Base-by-base conservation (phyloP, 2,888 invertebrate genomes). In the Steinernema hermaphroditum region DNA sequence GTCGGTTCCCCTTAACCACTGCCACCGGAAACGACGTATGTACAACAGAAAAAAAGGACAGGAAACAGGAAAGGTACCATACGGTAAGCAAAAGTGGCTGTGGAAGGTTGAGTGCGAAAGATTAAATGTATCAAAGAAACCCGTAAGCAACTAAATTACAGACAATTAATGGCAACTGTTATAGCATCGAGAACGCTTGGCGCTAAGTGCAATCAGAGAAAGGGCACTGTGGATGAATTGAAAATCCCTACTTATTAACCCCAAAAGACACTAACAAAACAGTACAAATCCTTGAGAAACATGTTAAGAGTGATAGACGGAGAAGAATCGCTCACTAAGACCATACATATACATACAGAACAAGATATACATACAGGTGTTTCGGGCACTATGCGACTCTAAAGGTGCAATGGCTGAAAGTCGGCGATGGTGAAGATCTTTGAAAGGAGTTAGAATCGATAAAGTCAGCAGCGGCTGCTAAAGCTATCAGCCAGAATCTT, bases 131-230 rank as follows among this genome's bases (percentile, higher is more conserved):
- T 62, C 62, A 29, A 24, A 19, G 34, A 62, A 54, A 62, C 62
- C 62, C 62, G 62, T 62, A 62, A 62, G 62, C 62, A 34, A 29
- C 62, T 62, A 62, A 12, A 62, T 29, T 62, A 50, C 27, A 62
- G 32, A 29, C 29, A 32, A 62, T 14, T 14, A 34, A 62, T 62
- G 62, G 29, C 62, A 62, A 62, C 62, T 29, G 27, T 62, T 62
- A 16, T 62, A 62, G 62, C 62, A 29, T 27, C 2, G 32, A 34
- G 32, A 62, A 62, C 24, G 12, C 22, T 50, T 8, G 2, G 62
- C 62, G 62, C 62, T 62, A 62, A 62, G 32, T 62, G 62, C 24
- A 22, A 50, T 16, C 9, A 24, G 24, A 50, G 24, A 46, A 50
- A 50, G 50, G 50, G 50, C 50, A 50, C 50, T 50, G 50, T 50